Evolutionary conservation across 2,888 invertebrate species (phyloP).

Genomic region (Exocentrus adspersus): DNA sequence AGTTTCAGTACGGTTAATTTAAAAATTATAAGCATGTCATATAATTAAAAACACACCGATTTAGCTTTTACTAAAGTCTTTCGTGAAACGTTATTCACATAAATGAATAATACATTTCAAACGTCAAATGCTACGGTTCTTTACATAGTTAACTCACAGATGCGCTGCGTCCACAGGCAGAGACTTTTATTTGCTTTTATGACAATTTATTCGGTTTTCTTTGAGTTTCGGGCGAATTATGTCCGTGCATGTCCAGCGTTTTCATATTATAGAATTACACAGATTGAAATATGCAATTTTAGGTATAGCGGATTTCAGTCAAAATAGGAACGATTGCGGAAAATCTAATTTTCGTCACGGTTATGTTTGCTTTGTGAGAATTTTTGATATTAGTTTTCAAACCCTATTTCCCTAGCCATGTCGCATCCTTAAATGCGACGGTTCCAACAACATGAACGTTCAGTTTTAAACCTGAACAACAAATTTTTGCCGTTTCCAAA

Average conservation of each 20-base stretch:
- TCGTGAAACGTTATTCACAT: conserved; percentile 52
- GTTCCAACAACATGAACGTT: too few relatives aligned
- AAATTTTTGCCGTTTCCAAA: too few relatives aligned
- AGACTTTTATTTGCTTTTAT: conserved; percentile 54
- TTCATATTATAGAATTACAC: conserved; percentile 55
- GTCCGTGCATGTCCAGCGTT: conserved; percentile 55
- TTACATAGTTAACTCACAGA: conserved; percentile 48
- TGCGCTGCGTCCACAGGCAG: conserved; percentile 38
- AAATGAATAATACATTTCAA: conserved; percentile 58
- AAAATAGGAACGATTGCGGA: conserved; percentile 45
- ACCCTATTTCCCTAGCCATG: conserved; percentile 2
- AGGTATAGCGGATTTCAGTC: conserved; percentile 45
- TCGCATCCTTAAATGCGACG: conserved; percentile 7
- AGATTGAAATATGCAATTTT: conserved; percentile 58
- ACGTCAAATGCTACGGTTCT: conserved; percentile 56
- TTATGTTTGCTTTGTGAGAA: conserved; percentile 21
- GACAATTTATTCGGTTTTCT: conserved; percentile 58
- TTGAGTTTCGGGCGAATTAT: conserved; percentile 55
- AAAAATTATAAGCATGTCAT: conserved; percentile 58
- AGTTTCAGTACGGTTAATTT: conserved; percentile 56
- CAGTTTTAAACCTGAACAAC: too few relatives aligned
- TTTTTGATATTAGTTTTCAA: conserved; percentile 23
- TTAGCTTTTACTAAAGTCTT: conserved; percentile 54
- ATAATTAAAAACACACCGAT: conserved; percentile 57
- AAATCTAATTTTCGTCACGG: conserved; percentile 25